Percentiles rank a stretch among this genome's conserved stretches.
phyloP scores from a whole-genome alignment of 1,140 invertebrate genomes.

The Heliconius hewitsoni region DNA sequence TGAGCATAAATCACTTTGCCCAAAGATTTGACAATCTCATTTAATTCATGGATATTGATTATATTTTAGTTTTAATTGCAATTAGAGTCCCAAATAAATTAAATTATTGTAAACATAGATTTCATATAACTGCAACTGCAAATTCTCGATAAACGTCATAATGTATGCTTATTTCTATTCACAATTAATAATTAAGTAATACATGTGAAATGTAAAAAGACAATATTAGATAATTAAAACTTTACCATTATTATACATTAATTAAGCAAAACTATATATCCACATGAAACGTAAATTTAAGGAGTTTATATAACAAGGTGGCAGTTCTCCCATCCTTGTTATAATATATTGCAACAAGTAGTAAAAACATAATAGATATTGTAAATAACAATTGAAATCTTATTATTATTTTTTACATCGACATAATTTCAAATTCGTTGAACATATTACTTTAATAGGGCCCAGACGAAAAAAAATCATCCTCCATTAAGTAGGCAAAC shows the following conservation, averaged over 20 bases:
- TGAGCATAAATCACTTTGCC: too few species aligned
- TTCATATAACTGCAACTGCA: background rate
- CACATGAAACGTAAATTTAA: background rate
- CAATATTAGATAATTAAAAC: background rate
- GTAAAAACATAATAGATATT: background rate
- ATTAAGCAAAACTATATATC: background rate
- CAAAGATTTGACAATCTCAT: too few species aligned
- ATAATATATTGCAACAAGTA: background rate
- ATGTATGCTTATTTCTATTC: conserved; percentile 7
- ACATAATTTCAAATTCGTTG: too few species aligned
- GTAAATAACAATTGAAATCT: too few species aligned
- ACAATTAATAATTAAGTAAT: background rate
- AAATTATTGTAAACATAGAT: background rate
- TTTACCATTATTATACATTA: background rate
- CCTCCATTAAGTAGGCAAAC: background rate
- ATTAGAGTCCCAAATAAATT: background rate
- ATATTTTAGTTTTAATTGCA: background rate
- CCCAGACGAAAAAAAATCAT: background rate
- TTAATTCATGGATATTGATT: too few species aligned
- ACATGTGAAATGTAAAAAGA: background rate
- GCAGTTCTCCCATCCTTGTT: too few species aligned
- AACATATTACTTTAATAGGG: too few species aligned
- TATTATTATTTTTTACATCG: too few species aligned
- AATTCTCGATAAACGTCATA: background rate
- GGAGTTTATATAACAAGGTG: background rate